phyloP scores from a whole-genome alignment of 2,888 invertebrate species.

The Pristionchus exspectatus region DNA sequence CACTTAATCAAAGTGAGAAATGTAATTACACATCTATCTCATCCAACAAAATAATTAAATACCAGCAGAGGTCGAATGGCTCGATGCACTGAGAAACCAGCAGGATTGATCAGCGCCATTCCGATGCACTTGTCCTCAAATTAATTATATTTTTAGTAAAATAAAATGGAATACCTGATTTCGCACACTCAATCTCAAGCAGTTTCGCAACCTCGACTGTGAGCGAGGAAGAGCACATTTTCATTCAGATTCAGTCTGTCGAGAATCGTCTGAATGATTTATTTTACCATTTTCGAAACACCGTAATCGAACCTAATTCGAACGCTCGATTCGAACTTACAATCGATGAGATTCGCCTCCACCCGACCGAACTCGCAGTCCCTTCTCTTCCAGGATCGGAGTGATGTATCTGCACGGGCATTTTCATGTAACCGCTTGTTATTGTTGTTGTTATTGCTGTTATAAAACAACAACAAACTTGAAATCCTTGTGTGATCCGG shows the following conservation, averaged over 20 bases:
- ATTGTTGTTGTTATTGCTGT: too few relatives aligned
- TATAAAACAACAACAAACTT: conserved; percentile 60
- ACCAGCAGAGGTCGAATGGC: conserved; percentile 23
- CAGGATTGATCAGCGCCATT: conserved; percentile 11
- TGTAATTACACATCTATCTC: neutral
- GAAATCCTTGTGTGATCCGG: conserved; percentile 71
- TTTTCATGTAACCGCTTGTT: too few relatives aligned
- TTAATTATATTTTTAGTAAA: neutral
- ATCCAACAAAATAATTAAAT: neutral
- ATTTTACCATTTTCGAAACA: neutral
- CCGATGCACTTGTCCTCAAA: neutral
- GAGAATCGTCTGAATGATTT: neutral
- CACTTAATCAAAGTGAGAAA: neutral
- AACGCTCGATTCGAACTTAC: conserved; percentile 5
- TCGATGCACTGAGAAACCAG: conserved; percentile 18
- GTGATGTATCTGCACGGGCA: conserved; percentile 4
- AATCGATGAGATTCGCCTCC: too few relatives aligned
- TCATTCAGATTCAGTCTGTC: neutral
- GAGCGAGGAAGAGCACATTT: neutral
- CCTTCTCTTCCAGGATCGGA: conserved; percentile 56
- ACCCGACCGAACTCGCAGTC: conserved; percentile 67
- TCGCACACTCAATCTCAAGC: neutral
- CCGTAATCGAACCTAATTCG: neutral
- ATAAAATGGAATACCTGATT: neutral
- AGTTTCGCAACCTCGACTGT: conserved; percentile 27